Evolutionary conservation across 2,797 vertebrate species (phyloP), one percentile per base, ranked within the genome.

Genomic region (Astyanax mexicanus): DNA sequence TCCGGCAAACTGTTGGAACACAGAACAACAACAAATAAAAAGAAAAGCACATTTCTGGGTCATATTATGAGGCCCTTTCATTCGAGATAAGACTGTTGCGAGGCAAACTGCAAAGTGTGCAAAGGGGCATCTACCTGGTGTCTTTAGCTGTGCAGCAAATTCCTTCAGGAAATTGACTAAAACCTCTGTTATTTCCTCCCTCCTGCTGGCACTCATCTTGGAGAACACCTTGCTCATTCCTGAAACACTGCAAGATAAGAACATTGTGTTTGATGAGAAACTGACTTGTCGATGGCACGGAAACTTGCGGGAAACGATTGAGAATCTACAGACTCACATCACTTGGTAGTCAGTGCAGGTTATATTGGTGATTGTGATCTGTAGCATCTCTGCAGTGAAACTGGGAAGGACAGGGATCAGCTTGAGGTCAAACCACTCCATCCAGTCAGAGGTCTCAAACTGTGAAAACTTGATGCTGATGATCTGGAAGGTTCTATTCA

Each of bases 311-410:
- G n/a, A n/a, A n/a, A n/a, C n/a, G n/a, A 32, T 40, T 40, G 12
- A 40, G 38, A 3, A 9, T 40, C 3, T 12, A 38, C 13, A 12
- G 35, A 85, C 86, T 83, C 72, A 45, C 42, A 45, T 45, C 42
- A 45, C 42, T 45, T 15, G 11, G 42, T 45, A 45, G 42, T 45
- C 45, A 6, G 13, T 45, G 42, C 42, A 45, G 42, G 7, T 45
- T 42, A 15, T 17, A 42, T 17, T 45, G 42, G 2, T 45, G 42
- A 45, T 45, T 42, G 42, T 42, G 17, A 13, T 45, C 17, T n/a
- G 21, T 71, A 89, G 80, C 86, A 89, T 87, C 40, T 19, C 2
- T 32, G 77, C 23, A 42, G 10, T 80, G 67, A 87, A 83, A 77
- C 86, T 85, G 44, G 83, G 64, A 10, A 89, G 85, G 72, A 88